phyloP scores from a whole-genome alignment of 2,888 invertebrate genomes.

The Oeneis ivallda region DNA sequence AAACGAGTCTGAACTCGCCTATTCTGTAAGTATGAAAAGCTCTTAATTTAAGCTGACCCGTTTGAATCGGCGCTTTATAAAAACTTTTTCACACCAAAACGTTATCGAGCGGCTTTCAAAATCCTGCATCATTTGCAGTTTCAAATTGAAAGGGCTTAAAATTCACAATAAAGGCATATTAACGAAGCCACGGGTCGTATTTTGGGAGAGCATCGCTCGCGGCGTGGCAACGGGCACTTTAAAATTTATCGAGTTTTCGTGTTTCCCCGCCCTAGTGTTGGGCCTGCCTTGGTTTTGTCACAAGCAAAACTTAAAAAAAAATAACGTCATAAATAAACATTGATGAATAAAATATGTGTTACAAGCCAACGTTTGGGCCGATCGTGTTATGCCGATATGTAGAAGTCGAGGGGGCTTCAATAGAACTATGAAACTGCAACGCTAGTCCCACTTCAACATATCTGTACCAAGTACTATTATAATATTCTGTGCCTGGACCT shows the following conservation, averaged over 20 bases:
- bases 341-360: too few species aligned
- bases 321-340: too few species aligned
- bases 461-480: too few species aligned
- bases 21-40: conserved; percentile 32
- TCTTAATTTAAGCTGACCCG: conserved; percentile 34
- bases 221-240: conserved; percentile 66
- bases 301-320: too few species aligned
- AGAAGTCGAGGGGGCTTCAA: too few species aligned
- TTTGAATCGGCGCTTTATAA: conserved; percentile 30
- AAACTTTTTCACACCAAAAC: conserved; percentile 34
- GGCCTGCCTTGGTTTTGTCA: neutral
- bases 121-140: conserved; percentile 40
- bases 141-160: conserved; percentile 41
- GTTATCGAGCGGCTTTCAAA: conserved; percentile 35
- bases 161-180: conserved; percentile 43
- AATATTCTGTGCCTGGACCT: too few species aligned
- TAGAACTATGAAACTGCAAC: too few species aligned
- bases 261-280: conserved; percentile 46
- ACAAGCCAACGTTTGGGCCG: too few species aligned
- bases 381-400: too few species aligned
- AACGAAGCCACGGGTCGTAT: conserved; percentile 44
- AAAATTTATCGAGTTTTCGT: conserved; percentile 78
- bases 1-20: conserved; percentile 8
- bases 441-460: too few species aligned
- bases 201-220: conserved; percentile 58